These are phyloP conservation scores for Cynaeus angustus DNA, from an alignment of 2,888 invertebrate genomes.

Conservation along the genomic window DNA sequence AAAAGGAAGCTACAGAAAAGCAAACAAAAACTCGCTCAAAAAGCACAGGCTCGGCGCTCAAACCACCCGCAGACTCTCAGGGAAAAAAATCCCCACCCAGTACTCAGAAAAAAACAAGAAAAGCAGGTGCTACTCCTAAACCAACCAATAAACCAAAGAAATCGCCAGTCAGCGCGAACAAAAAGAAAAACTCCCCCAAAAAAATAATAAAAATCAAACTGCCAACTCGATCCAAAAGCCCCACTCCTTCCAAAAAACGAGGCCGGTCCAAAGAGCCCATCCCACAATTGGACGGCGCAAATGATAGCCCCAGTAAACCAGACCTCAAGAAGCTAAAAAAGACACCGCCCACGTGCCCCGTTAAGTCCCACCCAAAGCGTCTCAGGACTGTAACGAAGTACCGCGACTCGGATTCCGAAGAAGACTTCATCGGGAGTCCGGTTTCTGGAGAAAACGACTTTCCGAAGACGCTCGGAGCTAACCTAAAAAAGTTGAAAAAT, in stretches of 20 bases:
- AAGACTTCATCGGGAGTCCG: slow-evolving; percentile 59
- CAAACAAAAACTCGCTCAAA: slow-evolving; percentile 25
- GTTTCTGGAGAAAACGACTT: slow-evolving; percentile 49
- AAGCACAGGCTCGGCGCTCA: neutral
- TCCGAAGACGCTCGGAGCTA: slow-evolving; percentile 37
- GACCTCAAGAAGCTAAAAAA: slow-evolving; percentile 61
- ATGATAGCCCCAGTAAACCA: slow-evolving; percentile 60
- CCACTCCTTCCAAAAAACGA: slow-evolving; percentile 6
- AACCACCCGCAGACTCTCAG: neutral
- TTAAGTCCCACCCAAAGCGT: slow-evolving; percentile 55
- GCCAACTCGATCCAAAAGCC: neutral
- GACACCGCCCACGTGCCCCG: slow-evolving; percentile 46
- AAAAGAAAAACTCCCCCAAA: neutral
- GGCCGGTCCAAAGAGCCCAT: slow-evolving; percentile 5
- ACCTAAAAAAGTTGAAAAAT: slow-evolving; percentile 52
- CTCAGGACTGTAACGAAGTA: slow-evolving; percentile 53
- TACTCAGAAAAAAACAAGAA: neutral
- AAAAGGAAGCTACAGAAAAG: slow-evolving; percentile 36
- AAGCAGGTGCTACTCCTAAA: neutral
- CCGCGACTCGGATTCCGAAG: slow-evolving; percentile 60
- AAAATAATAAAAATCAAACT: neutral
- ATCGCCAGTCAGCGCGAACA: neutral
- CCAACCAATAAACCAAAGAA: neutral
- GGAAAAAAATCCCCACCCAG: neutral
- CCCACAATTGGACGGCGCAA: slow-evolving; percentile 58